Base-by-base conservation (phyloP, 2,797 vertebrate species). In the Rhodeus uyekii region DNA sequence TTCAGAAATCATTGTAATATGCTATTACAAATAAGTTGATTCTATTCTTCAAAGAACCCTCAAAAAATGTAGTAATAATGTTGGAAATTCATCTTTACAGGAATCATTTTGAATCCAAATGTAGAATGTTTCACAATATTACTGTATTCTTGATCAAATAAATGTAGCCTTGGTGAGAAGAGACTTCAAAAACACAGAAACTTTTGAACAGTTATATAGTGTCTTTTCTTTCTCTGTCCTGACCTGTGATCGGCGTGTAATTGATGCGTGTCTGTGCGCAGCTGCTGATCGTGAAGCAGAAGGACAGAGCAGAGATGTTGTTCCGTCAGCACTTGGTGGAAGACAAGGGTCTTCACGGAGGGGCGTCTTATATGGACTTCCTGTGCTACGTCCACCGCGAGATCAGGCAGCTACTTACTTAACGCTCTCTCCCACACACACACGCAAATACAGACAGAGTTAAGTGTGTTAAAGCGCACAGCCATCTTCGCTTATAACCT, bases 291-390 rank as follows among this genome's bases (percentile, higher is more conserved):
- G 96, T 97, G 85, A 96, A 96, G 89, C 97, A 98, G 84, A 95
- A 93, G 75, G 98, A 99, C 83, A 96, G 96, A 90, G 89, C 94
- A 0, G 98, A 99, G 90, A 91, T 96, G 89, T 16, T 92, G 80
- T 99, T 99, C 94, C 96, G 95, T 13, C 97, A 99, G 91, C 91
- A 95, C 87, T 92, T 99, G 63, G 96, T 98, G 84, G 98, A 99
- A 93, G 98, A 99, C 80, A 98, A 98, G 91, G 93, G 93, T 67
- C 91, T 97, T 71, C 92, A 97, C 0, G 97, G 98, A 14, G 97
- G 96, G 9, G 91, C 96, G 0, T 99, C 97, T 0, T 99, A 99
- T 0, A 91, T 97, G 92, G 98, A 99, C 92, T 99, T 99, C 92
- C 94, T 99, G 48, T 97, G 97, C 89, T 96, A 95, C 22, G 93